phyloP scores from a whole-genome alignment of 2,888 invertebrate species.

The Tenthredo mesomela region DNA sequence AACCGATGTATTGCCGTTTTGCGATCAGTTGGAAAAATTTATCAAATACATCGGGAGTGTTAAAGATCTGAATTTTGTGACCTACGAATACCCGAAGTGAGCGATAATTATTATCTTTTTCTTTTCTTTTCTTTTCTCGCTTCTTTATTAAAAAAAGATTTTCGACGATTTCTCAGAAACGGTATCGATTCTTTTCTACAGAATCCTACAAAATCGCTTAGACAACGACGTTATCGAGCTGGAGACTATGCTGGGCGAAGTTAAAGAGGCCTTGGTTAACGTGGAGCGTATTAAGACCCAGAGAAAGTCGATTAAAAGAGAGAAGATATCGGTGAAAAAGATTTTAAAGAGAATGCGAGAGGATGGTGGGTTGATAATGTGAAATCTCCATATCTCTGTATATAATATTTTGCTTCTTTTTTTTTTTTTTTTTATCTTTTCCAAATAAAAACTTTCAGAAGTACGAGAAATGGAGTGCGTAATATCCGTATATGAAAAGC shows the following conservation, averaged over 20 bases:
- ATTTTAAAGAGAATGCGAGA: conserved; percentile 68
- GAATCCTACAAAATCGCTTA: conserved; percentile 66
- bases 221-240: conserved; percentile 69
- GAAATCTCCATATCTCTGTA: neutral
- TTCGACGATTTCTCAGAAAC: neutral
- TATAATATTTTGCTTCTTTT: neutral
- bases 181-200: conserved; percentile 53
- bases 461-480: conserved; percentile 70
- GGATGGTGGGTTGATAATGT: conserved; percentile 64
- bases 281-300: conserved; percentile 70
- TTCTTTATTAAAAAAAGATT: neutral
- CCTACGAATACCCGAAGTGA: conserved; percentile 67
- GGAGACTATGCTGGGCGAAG: conserved; percentile 68
- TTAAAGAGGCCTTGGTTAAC: conserved; percentile 67
- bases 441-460: conserved; percentile 61
- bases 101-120: conserved; percentile 21
- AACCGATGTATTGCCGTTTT: conserved; percentile 61
- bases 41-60: conserved; percentile 63
- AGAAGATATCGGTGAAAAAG: conserved; percentile 64
- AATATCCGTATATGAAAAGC: conserved; percentile 71
- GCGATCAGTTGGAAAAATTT: conserved; percentile 66
- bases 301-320: conserved; percentile 68
- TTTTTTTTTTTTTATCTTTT: neutral
- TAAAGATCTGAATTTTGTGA: conserved; percentile 61
- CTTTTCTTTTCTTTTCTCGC: neutral